These are phyloP conservation scores for Trichopoda pennipes DNA, from an alignment of 2,888 invertebrate genomes.

Conservation along the genomic window DNA sequence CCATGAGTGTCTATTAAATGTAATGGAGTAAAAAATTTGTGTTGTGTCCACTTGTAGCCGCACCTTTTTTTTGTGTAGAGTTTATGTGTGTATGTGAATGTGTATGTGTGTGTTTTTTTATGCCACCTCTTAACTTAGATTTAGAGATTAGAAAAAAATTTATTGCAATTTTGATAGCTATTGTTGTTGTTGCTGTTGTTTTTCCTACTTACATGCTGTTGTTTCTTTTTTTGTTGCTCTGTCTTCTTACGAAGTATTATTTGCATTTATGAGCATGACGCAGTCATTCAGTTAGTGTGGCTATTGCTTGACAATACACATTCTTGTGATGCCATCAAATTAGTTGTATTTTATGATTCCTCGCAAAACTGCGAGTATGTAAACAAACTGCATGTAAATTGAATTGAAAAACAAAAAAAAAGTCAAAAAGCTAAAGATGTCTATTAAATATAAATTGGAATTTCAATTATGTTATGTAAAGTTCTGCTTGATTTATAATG, in stretches of 20 bases:
- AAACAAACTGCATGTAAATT: conserved; percentile 2
- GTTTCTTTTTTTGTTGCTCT: conserved; percentile 7
- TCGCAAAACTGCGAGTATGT: conserved; percentile 44
- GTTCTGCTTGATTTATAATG: neutral
- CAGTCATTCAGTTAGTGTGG: conserved; percentile 30
- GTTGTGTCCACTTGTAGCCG: conserved; percentile 65
- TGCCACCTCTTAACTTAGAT: conserved; percentile 65
- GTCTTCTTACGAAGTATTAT: conserved; percentile 55
- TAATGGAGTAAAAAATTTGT: conserved; percentile 46
- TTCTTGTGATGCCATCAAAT: conserved; percentile 66
- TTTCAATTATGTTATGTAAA: conserved; percentile 47
- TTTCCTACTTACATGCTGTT: conserved; percentile 31
- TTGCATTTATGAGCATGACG: conserved; percentile 64
- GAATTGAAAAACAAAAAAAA: neutral
- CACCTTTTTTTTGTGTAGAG: conserved; percentile 58
- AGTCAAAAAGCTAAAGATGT: conserved; percentile 29
- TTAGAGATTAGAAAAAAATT: conserved; percentile 63
- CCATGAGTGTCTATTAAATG: conserved; percentile 41
- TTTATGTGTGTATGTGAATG: neutral
- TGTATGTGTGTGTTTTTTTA: conserved; percentile 39
- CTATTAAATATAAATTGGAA: conserved; percentile 47
- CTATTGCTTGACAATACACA: conserved; percentile 57
- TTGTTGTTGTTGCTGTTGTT: conserved; percentile 25
- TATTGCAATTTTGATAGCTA: conserved; percentile 55
- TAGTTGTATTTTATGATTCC: conserved; percentile 62